Evolutionary conservation across 2,888 invertebrate genomes (phyloP).

Genomic region (Drosophila nr. perissopoda): DNA sequence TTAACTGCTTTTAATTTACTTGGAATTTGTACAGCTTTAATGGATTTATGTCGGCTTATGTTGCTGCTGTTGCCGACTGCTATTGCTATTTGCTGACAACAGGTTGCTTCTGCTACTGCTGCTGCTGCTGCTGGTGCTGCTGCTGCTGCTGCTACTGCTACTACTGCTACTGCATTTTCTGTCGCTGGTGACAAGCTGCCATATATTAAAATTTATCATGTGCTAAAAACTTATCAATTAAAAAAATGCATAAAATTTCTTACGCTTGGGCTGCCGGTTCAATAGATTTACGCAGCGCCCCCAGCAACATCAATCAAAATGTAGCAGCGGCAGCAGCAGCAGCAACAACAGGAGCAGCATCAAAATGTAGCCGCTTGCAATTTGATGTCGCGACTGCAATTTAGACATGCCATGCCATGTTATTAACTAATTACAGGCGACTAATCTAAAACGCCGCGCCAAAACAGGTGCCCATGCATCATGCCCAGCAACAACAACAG

Average conservation of each 20-base stretch:
- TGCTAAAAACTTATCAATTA: constrained; percentile 84
- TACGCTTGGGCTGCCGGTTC: constrained; percentile 38
- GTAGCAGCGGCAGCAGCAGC: constrained; percentile 9
- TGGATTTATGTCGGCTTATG: constrained; percentile 78
- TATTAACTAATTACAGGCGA: constrained; percentile 84
- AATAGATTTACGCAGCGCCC: constrained; percentile 47
- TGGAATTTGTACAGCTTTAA: constrained; percentile 78
- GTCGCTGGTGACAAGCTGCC: constrained; percentile 59
- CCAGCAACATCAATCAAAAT: constrained; percentile 84
- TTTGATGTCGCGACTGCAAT: constrained; percentile 77
- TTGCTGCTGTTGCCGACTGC: constrained; percentile 44
- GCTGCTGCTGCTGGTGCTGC: background rate
- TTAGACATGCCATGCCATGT: constrained; percentile 83
- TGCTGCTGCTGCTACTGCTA: constrained; percentile 35
- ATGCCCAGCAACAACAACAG: constrained; percentile 47
- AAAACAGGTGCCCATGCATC: constrained; percentile 72
- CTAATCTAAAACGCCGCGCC: constrained; percentile 82
- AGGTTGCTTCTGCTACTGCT: constrained; percentile 40
- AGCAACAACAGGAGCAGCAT: constrained; percentile 44
- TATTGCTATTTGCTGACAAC: constrained; percentile 35
- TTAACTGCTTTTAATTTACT: constrained; percentile 78
- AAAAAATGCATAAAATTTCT: constrained; percentile 81
- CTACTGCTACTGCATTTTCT: constrained; percentile 28
- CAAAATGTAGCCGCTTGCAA: constrained; percentile 54
- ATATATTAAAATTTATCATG: constrained; percentile 83